phyloP scores from a whole-genome alignment of 2,888 invertebrate genomes.

The Lypha dubia region DNA sequence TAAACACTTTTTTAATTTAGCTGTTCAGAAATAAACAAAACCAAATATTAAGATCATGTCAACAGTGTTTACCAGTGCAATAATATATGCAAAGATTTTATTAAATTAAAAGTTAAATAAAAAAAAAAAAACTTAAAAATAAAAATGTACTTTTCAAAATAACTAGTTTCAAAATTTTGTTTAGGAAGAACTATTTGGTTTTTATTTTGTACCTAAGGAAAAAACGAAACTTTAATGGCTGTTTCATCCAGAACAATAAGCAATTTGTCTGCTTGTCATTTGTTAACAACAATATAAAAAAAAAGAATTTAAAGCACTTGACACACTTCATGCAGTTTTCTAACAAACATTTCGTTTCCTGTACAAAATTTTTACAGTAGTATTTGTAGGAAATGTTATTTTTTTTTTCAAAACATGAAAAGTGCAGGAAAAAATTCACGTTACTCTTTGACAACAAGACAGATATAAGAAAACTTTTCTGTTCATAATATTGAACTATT shows the following conservation, averaged over 20 bases:
- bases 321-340: conserved; percentile 24
- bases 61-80: no score
- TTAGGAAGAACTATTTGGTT: no score
- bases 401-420: background rate
- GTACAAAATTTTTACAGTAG: background rate
- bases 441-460: background rate
- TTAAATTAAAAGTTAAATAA: no score
- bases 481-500: background rate
- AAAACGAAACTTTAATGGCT: no score
- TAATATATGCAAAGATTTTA: no score
- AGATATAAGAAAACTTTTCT: background rate
- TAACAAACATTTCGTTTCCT: conserved; percentile 16
- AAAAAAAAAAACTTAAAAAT: no score
- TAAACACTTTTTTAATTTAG: no score
- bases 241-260: background rate
- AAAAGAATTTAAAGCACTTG: conserved; percentile 25
- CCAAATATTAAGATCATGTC: no score
- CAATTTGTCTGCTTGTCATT: conserved; percentile 4
- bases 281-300: background rate
- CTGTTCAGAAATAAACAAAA: no score
- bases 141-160: no score
- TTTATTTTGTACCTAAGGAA: no score
- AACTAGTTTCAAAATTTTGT: no score
- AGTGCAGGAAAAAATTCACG: background rate
- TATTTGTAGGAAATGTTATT: background rate